A percentile compares a stretch with the other conserved stretches of the same genome.
These are phyloP conservation scores for Melikaiella ostensackeni DNA, from an alignment of 2,888 invertebrate genomes.

Conservation along the genomic window DNA sequence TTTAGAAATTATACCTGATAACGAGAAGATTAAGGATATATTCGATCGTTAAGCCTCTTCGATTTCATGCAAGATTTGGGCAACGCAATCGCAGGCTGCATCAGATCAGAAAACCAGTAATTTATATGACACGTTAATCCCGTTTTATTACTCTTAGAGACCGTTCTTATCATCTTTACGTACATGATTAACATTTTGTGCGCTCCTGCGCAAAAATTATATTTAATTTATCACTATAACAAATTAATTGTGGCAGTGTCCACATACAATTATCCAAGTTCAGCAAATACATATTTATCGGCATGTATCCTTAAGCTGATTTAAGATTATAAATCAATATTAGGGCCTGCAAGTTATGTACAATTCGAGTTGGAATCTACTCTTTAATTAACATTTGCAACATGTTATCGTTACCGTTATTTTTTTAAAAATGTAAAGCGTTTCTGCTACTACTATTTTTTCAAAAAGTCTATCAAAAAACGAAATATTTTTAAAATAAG, in stretches of 20 bases:
- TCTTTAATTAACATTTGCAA: too few relatives aligned
- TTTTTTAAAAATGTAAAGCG: too few relatives aligned
- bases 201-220: constrained; percentile 13
- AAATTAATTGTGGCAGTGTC: constrained; percentile 20
- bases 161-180: constrained; percentile 33
- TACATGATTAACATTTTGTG: constrained; percentile 23
- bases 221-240: constrained; percentile 26
- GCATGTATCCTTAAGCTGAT: background rate
- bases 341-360: background rate
- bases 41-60: constrained; percentile 15
- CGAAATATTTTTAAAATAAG: too few relatives aligned
- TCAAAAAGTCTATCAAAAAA: too few relatives aligned
- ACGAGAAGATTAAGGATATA: constrained; percentile 27
- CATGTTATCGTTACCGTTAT: too few relatives aligned
- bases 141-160: constrained; percentile 29
- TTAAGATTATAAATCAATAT: background rate
- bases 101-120: constrained; percentile 38
- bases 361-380: background rate
- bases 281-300: background rate
- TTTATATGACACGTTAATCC: constrained; percentile 38
- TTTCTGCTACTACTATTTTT: too few relatives aligned
- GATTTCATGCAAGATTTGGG: constrained; percentile 31
- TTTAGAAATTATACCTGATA: constrained; percentile 18
- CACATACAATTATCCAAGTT: background rate
- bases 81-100: constrained; percentile 31